Conservation (phyloP, 2,888 invertebrate species). For the Netelia fuscicornis region DNA sequence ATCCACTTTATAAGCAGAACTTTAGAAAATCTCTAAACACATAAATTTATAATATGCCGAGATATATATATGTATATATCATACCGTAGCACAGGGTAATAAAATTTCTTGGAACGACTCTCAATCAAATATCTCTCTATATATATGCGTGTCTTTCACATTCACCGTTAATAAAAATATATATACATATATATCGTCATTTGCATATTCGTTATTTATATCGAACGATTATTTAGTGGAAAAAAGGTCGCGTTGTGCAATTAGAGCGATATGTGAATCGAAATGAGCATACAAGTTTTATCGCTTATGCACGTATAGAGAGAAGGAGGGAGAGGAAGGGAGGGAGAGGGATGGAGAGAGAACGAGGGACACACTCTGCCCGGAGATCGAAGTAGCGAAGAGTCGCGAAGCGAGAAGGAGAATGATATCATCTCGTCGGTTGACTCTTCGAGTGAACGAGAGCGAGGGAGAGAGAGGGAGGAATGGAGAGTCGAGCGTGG, state of each 20-base stretch:
- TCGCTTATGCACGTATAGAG: constrained; percentile 10
- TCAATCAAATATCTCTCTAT: constrained; percentile 28
- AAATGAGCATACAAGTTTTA: constrained; percentile 40
- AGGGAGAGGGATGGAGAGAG: constrained; percentile 6
- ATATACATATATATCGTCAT: background rate
- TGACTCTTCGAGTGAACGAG: background rate
- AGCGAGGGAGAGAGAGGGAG: constrained; percentile 2
- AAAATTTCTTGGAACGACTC: constrained; percentile 38
- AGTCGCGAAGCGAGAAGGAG: constrained; percentile 14
- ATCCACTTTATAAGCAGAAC: background rate
- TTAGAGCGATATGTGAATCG: constrained; percentile 53
- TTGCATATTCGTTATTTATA: constrained; percentile 19
- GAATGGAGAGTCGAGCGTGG: constrained; percentile 37
- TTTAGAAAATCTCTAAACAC: constrained; percentile 28
- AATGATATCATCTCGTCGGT: constrained; percentile 29
- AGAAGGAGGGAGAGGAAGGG: constrained; percentile 3
- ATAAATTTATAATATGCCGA: constrained; percentile 25
- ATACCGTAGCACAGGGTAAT: background rate
- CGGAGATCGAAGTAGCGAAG: background rate
- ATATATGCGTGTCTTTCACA: background rate
- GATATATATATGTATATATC: background rate
- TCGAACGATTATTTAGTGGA: constrained; percentile 28
- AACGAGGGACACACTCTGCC: background rate
- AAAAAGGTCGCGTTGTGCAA: constrained; percentile 42
- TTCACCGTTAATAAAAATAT: background rate